phyloP scores from a whole-genome alignment of 2,888 invertebrate genomes.

The Eupelmus urozonus region DNA sequence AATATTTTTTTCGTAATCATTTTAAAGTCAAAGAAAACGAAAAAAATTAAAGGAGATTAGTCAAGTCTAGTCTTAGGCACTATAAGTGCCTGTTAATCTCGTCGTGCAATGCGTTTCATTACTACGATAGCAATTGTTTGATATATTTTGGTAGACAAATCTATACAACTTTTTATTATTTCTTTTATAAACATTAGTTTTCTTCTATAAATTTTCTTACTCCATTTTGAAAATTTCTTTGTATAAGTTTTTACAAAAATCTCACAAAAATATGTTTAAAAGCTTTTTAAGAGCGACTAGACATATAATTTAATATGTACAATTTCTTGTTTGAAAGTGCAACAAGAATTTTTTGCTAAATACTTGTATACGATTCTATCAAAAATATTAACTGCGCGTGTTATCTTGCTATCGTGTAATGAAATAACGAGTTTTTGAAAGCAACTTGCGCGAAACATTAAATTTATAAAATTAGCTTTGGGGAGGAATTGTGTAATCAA shows the following conservation, averaged over 20 bases:
- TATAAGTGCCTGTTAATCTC: too few relatives aligned
- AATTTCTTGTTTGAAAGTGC: slow-evolving; percentile 20
- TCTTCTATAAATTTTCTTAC: too few relatives aligned
- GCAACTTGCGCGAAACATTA: neutral
- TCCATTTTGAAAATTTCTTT: neutral
- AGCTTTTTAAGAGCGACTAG: neutral
- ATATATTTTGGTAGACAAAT: too few relatives aligned
- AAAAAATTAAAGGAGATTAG: too few relatives aligned
- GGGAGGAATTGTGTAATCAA: slow-evolving; percentile 19
- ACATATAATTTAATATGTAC: slow-evolving; percentile 13
- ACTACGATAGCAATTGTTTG: too few relatives aligned
- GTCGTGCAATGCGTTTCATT: too few relatives aligned
- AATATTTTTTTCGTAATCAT: too few relatives aligned
- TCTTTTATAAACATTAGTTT: neutral
- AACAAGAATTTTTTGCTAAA: neutral
- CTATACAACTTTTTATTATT: neutral
- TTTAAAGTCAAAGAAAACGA: too few relatives aligned
- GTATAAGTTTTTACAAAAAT: slow-evolving; percentile 25
- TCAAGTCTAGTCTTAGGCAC: too few relatives aligned
- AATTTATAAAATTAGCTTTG: slow-evolving; percentile 26
- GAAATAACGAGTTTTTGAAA: slow-evolving; percentile 13
- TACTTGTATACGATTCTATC: slow-evolving; percentile 30
- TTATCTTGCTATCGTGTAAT: neutral
- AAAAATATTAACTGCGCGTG: slow-evolving; percentile 9
- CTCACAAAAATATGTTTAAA: too few relatives aligned